Percentiles rank a stretch among this genome's conserved stretches.
Conservation (phyloP, 2,113 vertebrate species). For the Campylorhamphus procurvoides region DNA sequence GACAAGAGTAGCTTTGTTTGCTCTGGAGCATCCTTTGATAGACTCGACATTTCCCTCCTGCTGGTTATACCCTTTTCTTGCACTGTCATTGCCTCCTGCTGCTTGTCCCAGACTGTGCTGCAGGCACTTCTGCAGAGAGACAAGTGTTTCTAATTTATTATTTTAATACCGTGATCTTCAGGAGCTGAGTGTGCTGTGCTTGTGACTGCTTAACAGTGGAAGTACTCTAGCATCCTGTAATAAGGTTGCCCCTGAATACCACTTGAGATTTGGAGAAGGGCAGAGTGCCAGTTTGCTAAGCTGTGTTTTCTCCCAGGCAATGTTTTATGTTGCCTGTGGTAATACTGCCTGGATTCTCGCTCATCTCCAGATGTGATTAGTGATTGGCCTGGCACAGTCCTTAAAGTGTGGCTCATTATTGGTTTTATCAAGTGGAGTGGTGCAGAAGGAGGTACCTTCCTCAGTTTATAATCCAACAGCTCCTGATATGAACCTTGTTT, state of each 20-base stretch:
- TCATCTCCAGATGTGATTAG: neutral
- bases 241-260: neutral
- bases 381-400: neutral
- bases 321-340: accelerated
- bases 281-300: neutral
- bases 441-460: neutral
- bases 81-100: neutral
- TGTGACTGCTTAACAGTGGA: neutral
- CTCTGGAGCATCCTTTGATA: neutral
- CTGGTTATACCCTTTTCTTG: neutral
- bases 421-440: neutral
- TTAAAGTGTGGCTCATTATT: neutral
- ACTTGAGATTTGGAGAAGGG: neutral
- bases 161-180: slow-evolving; percentile 15
- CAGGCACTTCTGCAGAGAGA: slow-evolving; percentile 1
- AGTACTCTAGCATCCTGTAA: neutral
- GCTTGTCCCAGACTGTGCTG: slow-evolving; percentile 5
- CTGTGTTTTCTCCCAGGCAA: neutral
- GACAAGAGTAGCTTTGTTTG: neutral
- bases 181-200: neutral
- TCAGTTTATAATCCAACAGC: neutral
- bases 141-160: slow-evolving; percentile 19
- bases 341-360: neutral
- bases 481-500: neutral
- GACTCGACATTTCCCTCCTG: neutral